phyloP scores from a whole-genome alignment of 2,113 vertebrate genomes.

The Perccottus glenii region DNA sequence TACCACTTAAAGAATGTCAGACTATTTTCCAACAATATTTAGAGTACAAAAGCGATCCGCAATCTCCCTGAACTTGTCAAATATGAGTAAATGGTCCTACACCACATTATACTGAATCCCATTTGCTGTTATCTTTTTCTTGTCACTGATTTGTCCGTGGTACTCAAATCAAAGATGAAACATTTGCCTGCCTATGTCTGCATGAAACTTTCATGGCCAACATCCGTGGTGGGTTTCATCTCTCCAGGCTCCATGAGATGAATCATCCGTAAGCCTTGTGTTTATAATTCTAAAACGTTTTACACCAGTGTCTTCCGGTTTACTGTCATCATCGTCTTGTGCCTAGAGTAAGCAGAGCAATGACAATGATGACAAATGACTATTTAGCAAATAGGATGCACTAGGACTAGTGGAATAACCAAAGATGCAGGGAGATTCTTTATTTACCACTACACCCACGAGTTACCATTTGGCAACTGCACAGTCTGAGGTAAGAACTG shows the following conservation, averaged over 20 bases:
- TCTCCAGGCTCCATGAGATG: background rate
- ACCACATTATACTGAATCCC: constrained; percentile 18
- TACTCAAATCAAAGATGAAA: constrained; percentile 6
- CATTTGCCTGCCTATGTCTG: background rate
- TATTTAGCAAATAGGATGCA: constrained; percentile 38
- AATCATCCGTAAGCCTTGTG: constrained; percentile 9
- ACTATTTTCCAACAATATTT: no score
- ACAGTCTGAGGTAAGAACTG: constrained; percentile 50
- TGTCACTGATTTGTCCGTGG: background rate
- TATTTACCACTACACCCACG: constrained; percentile 8
- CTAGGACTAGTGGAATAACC: constrained; percentile 17
- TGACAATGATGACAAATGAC: constrained; percentile 10
- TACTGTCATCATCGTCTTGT: background rate
- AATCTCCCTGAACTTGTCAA: constrained; percentile 16
- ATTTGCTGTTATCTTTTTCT: constrained; percentile 17
- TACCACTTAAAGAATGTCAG: no score
- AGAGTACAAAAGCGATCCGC: no score
- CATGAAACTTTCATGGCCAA: constrained; percentile 37
- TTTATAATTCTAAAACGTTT: constrained; percentile 10
- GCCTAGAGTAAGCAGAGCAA: background rate
- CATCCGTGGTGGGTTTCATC: constrained; percentile 17
- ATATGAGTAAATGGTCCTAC: constrained; percentile 4
- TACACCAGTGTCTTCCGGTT: background rate
- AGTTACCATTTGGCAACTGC: constrained; percentile 18
- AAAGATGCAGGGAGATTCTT: constrained; percentile 35